Evolutionary conservation across 37 sponge, comb jelly and placozoan species (phyloP).

Genomic region (Aplysina aerophoba): DNA sequence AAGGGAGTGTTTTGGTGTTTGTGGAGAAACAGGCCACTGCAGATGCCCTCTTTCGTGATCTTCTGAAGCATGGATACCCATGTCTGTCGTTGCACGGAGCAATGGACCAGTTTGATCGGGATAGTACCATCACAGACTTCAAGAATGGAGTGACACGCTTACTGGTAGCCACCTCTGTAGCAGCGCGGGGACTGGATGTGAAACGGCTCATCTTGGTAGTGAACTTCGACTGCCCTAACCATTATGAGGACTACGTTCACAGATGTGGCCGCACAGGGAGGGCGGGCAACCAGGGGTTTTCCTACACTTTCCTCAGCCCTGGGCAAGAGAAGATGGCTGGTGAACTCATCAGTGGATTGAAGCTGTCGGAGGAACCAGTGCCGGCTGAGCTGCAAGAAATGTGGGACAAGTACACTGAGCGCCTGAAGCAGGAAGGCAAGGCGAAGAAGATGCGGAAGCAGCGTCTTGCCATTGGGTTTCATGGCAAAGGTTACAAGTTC

Average conservation of each 20-base stretch:
- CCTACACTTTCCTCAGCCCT: constrained; percentile 91
- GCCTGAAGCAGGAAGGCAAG: constrained; percentile 78
- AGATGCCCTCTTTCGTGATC: constrained; percentile 85
- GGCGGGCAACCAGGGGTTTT: constrained; percentile 95
- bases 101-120: constrained; percentile 98
- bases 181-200: constrained; percentile 98
- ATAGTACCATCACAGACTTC: constrained; percentile 93
- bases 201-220: constrained; percentile 91
- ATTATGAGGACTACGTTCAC: constrained; percentile 99
- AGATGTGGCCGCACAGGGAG: constrained; percentile 97
- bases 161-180: constrained; percentile 96
- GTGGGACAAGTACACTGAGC: constrained; percentile 83
- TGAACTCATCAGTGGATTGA: constrained; percentile 88
- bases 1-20: constrained; percentile 90
- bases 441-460: constrained; percentile 61
- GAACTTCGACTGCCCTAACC: constrained; percentile 98
- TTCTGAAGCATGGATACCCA: constrained; percentile 89
- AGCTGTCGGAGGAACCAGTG: constrained; percentile 78
- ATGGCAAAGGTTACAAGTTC: constrained; percentile 94
- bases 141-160: constrained; percentile 85
- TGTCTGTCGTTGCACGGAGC: constrained; percentile 98
- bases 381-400: constrained; percentile 87
- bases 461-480: constrained; percentile 60
- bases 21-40: constrained; percentile 95
- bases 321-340: constrained; percentile 84